A percentile compares a stretch with the other conserved stretches of the same genome.
Conservation (phyloP, 2,888 invertebrate species). For the Ennomos quercinarius region DNA sequence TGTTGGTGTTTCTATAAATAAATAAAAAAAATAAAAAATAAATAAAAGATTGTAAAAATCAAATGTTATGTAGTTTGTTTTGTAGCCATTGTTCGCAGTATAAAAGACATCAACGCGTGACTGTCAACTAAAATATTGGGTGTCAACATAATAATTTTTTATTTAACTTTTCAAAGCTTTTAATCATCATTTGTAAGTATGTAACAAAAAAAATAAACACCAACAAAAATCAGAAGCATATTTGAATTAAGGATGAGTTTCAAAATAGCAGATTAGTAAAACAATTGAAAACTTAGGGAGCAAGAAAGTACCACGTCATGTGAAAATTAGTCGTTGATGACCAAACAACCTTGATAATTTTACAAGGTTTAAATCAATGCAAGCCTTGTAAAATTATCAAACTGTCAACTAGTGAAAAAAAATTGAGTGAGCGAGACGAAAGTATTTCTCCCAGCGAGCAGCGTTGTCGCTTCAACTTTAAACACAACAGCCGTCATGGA, state of each 20-base stretch:
- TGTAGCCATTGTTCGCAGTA: constrained; percentile 20
- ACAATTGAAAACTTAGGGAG: no score
- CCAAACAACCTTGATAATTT: constrained; percentile 61
- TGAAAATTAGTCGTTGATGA: constrained; percentile 55
- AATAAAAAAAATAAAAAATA: no score
- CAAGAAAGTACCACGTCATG: constrained; percentile 39
- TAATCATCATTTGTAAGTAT: no score
- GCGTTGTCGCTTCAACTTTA: constrained; percentile 73
- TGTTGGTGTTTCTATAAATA: no score
- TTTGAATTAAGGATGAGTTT: no score
- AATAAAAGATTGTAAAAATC: background rate
- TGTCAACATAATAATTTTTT: no score
- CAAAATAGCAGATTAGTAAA: no score
- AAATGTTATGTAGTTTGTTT: background rate
- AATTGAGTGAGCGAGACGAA: constrained; percentile 64
- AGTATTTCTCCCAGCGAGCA: constrained; percentile 45
- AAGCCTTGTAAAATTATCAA: constrained; percentile 16
- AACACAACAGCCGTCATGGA: constrained; percentile 77
- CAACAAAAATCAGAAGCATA: background rate
- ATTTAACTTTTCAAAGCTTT: no score
- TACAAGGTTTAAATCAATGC: constrained; percentile 60
- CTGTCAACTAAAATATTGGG: background rate
- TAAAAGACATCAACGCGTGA: constrained; percentile 61
- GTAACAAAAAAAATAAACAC: background rate
- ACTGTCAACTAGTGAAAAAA: constrained; percentile 70